phyloP scores from a whole-genome alignment of 2,888 invertebrate genomes.

The Parnassius orleans region DNA sequence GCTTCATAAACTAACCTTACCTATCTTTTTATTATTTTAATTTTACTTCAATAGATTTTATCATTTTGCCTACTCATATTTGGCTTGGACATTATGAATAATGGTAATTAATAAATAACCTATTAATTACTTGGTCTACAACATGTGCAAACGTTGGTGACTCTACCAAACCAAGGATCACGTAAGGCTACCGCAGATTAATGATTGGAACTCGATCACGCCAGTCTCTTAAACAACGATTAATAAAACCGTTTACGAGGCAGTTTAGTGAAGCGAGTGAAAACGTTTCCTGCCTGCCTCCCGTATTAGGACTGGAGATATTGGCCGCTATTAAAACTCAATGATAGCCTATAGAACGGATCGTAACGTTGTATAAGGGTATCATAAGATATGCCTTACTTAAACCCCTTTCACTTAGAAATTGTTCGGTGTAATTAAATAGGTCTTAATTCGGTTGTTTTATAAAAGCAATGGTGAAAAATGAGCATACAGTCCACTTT shows the following conservation, averaged over 20 bases:
- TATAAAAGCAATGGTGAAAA: too few species aligned
- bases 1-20: too few species aligned
- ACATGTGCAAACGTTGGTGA: too few species aligned
- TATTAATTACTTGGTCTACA: too few species aligned
- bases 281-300: conserved; percentile 39
- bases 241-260: conserved; percentile 25
- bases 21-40: too few species aligned
- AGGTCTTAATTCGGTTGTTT: too few species aligned
- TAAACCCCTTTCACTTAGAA: not conserved
- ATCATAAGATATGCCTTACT: not conserved
- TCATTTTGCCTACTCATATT: too few species aligned
- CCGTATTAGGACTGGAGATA: conserved; percentile 18
- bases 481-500: too few species aligned
- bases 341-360: not conserved
- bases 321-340: not conserved
- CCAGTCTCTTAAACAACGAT: conserved; percentile 15
- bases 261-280: conserved; percentile 31
- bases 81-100: too few species aligned
- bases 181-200: not conserved
- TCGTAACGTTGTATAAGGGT: conserved; percentile 6
- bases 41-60: too few species aligned
- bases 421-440: too few species aligned
- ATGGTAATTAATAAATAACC: too few species aligned
- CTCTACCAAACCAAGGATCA: not conserved
- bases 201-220: conserved; percentile 1